Percentiles rank a stretch among this genome's conserved stretches.
phyloP scores from a whole-genome alignment of 2,888 invertebrate species.

The Lacanobia oleracea region DNA sequence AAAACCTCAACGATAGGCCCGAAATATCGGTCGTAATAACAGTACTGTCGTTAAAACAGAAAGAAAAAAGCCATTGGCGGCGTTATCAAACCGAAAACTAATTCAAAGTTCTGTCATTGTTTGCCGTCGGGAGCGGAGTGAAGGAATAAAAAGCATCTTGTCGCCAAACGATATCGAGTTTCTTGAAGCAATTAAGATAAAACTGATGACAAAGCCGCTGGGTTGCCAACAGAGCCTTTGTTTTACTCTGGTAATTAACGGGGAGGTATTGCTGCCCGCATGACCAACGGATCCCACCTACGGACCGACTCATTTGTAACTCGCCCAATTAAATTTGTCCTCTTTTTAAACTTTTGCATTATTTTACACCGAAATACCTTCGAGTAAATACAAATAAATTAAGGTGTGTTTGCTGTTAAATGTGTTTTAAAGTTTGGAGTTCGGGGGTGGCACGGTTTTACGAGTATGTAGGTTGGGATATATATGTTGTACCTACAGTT shows the following conservation, averaged over 20 bases:
- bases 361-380: slow-evolving; percentile 43
- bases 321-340: slow-evolving; percentile 57
- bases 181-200: slow-evolving; percentile 90
- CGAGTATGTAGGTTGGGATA: slow-evolving; percentile 10
- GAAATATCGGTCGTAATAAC: slow-evolving; percentile 79
- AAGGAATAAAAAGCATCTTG: slow-evolving; percentile 88
- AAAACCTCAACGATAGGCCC: slow-evolving; percentile 76
- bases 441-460: slow-evolving; percentile 22
- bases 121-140: slow-evolving; percentile 80
- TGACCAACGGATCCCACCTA: slow-evolving; percentile 65
- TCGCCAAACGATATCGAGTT: slow-evolving; percentile 89
- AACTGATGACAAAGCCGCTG: slow-evolving; percentile 84
- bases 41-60: slow-evolving; percentile 77
- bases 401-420: slow-evolving; percentile 50
- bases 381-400: slow-evolving; percentile 53
- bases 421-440: slow-evolving; percentile 51
- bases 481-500: too few species aligned
- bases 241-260: slow-evolving; percentile 82
- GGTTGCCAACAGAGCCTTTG: slow-evolving; percentile 76
- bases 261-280: slow-evolving; percentile 74
- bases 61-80: slow-evolving; percentile 74
- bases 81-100: slow-evolving; percentile 87
- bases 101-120: slow-evolving; percentile 88
- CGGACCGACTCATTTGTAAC: slow-evolving; percentile 54
- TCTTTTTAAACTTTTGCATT: slow-evolving; percentile 59